Conservation (phyloP, 2,888 invertebrate species). For the Lithophane leautieri region DNA sequence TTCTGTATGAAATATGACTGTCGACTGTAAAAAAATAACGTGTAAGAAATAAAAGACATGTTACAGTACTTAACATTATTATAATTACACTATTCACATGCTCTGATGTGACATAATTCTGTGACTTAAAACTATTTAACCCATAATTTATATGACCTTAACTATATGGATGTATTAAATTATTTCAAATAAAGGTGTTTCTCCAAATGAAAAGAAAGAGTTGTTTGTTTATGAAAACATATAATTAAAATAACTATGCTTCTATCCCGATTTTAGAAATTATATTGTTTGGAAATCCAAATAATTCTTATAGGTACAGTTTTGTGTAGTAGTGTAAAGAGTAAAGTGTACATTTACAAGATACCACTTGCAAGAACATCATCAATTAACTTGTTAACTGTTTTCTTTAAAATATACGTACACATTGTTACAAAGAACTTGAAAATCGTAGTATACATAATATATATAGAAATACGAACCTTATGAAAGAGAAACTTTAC, state of each 20-base stretch:
- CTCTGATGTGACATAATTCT: conserved; percentile 74
- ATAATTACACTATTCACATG: conserved; percentile 74
- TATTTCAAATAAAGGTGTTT: conserved; percentile 35
- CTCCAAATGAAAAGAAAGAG: conserved; percentile 35
- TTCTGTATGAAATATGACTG: no score
- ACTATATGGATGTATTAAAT: conserved; percentile 35
- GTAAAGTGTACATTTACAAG: conserved; percentile 4
- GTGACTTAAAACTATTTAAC: conserved; percentile 72
- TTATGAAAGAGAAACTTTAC: conserved; percentile 20
- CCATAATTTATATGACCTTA: conserved; percentile 64
- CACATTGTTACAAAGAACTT: conserved; percentile 5
- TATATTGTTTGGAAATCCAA: conserved; percentile 15
- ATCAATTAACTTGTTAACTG: background rate
- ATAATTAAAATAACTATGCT: conserved; percentile 14
- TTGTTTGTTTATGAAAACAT: conserved; percentile 23
- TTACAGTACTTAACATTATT: conserved; percentile 62
- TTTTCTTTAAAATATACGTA: conserved; percentile 9
- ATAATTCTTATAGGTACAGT: background rate
- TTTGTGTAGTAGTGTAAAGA: background rate
- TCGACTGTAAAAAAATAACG: background rate
- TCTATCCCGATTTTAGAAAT: conserved; percentile 16
- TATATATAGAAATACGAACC: conserved; percentile 16
- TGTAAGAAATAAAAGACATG: conserved; percentile 54
- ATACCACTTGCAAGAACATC: conserved; percentile 13
- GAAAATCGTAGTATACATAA: conserved; percentile 22